Percentiles rank a stretch among this genome's conserved stretches.
These are phyloP conservation scores for Gallinago stenura DNA, from an alignment of 2,797 vertebrate species.

Conservation along the genomic window DNA sequence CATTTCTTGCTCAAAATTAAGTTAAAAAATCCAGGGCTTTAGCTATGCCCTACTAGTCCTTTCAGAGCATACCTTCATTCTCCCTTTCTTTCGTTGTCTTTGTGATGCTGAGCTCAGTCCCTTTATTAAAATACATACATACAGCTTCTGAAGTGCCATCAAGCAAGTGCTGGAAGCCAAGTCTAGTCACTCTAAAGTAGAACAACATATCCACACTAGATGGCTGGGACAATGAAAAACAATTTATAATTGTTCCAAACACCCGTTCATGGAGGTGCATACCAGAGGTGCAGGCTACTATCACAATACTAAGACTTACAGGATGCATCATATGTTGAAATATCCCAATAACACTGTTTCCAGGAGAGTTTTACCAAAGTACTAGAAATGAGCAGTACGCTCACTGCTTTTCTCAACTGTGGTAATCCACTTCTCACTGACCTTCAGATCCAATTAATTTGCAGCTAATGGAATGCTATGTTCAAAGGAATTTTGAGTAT, in stretches of 20 bases:
- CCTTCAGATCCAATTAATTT: conserved; percentile 56
- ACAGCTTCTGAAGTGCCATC: background rate
- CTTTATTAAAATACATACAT: background rate
- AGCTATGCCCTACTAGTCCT: background rate
- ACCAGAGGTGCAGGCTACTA: background rate
- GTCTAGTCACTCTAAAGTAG: background rate
- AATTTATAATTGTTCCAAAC: background rate
- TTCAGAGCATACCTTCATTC: background rate
- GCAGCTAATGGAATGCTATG: conserved; percentile 13
- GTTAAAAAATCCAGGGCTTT: background rate
- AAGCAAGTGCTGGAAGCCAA: background rate
- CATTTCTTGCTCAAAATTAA: background rate
- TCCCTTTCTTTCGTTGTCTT: background rate
- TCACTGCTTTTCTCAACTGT: background rate
- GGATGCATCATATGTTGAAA: background rate
- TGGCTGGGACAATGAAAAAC: background rate
- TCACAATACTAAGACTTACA: background rate
- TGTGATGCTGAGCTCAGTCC: background rate
- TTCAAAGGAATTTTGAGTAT: conserved; percentile 59
- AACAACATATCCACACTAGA: background rate
- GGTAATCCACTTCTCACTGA: conserved; percentile 36
- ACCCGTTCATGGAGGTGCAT: background rate
- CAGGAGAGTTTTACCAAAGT: background rate
- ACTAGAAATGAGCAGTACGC: background rate
- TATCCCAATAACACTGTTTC: background rate